Evolutionary conservation across 2,888 invertebrate genomes (phyloP).

Genomic region (Ferdinandea cuprea): DNA sequence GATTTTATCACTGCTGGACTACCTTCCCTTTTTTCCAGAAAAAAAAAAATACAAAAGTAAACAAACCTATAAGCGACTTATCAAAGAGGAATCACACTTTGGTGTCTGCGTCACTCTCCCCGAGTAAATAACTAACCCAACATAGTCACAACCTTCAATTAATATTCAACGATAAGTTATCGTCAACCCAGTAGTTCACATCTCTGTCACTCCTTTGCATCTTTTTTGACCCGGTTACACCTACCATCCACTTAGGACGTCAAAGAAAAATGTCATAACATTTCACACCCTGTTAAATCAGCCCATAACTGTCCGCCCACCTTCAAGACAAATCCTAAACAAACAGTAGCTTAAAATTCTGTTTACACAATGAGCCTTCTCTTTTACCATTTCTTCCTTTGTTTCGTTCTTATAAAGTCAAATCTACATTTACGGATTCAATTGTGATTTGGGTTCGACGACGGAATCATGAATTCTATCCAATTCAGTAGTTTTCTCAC

Average conservation of each 20-base stretch:
- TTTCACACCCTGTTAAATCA: neutral
- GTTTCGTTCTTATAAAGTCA: neutral
- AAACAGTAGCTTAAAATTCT: no score
- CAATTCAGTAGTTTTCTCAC: slow-evolving; percentile 25
- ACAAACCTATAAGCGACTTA: no score
- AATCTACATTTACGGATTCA: neutral
- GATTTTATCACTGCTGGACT: no score
- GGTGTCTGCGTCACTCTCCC: no score
- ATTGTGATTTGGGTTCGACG: slow-evolving; percentile 8
- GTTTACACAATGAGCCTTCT: no score
- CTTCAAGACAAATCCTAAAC: neutral
- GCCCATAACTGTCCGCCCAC: neutral
- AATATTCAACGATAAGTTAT: neutral
- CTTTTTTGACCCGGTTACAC: neutral
- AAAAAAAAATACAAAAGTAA: no score
- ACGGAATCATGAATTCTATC: slow-evolving; percentile 29
- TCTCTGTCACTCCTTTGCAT: neutral
- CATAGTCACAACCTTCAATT: no score
- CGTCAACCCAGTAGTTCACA: neutral
- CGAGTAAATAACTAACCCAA: no score
- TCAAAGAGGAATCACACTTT: no score
- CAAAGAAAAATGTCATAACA: neutral
- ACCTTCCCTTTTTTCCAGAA: no score
- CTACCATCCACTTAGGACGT: neutral
- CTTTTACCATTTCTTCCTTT: no score